Percentiles rank a stretch among this genome's conserved stretches.
Evolutionary conservation across 2,888 invertebrate genomes (phyloP).

Genomic region (Teleiodes luculella): DNA sequence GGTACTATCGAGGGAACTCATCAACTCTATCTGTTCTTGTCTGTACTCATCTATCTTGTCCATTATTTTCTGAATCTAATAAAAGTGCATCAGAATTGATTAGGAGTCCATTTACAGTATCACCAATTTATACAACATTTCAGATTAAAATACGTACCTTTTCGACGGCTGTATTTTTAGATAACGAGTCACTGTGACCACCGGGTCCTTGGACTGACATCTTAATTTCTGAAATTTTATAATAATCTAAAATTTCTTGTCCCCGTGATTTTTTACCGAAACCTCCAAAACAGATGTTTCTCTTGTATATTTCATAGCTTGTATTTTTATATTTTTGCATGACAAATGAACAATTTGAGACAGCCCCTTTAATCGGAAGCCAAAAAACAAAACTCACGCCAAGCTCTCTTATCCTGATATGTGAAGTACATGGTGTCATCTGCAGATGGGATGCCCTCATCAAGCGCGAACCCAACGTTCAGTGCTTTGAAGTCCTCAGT

Average conservation of each 20-base stretch:
- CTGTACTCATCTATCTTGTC: conserved; percentile 42
- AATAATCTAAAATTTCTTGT: too few species aligned
- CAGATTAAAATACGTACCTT: conserved; percentile 63
- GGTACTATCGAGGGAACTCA: conserved; percentile 20
- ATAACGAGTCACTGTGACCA: conserved; percentile 89
- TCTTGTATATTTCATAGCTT: too few species aligned
- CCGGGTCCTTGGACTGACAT: conserved; percentile 85
- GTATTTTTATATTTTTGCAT: too few species aligned
- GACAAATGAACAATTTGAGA: too few species aligned
- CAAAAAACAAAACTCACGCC: conserved; percentile 85
- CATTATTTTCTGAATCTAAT: conserved; percentile 44
- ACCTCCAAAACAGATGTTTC: too few species aligned
- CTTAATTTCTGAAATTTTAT: conserved; percentile 61
- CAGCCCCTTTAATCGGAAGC: background rate
- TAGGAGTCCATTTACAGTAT: background rate
- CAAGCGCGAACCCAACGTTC: conserved; percentile 90
- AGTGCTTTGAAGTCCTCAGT: conserved; percentile 83
- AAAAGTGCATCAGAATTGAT: background rate
- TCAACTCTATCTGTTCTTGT: conserved; percentile 34
- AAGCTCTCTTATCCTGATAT: conserved; percentile 85
- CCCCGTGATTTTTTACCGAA: too few species aligned
- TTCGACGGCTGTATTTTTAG: conserved; percentile 86
- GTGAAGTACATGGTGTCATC: conserved; percentile 77
- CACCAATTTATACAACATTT: background rate
- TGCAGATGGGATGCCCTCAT: conserved; percentile 85